These are phyloP conservation scores for Torymus auratus DNA, from an alignment of 2,888 invertebrate genomes.

Conservation along the genomic window DNA sequence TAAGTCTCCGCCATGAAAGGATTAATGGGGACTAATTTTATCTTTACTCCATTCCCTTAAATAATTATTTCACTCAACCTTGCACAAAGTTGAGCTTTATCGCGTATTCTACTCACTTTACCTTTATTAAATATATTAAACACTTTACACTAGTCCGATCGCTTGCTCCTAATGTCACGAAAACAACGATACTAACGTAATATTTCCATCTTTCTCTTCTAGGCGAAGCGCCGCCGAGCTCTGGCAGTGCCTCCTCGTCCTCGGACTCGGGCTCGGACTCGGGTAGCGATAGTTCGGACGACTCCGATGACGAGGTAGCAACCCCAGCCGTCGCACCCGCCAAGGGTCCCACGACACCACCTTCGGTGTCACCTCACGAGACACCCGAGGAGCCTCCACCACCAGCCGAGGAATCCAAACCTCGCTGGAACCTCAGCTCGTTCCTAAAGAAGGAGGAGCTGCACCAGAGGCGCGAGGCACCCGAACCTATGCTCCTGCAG, in stretches of 20 bases:
- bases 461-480: slow-evolving; percentile 56
- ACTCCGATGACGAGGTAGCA: slow-evolving; percentile 77
- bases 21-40: too few relatives aligned
- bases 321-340: neutral
- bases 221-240: slow-evolving; percentile 71
- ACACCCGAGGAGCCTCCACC: slow-evolving; percentile 74
- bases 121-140: too few relatives aligned
- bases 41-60: too few relatives aligned
- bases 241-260: slow-evolving; percentile 80
- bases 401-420: slow-evolving; percentile 76
- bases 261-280: slow-evolving; percentile 82
- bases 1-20: too few relatives aligned
- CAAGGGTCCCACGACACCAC: slow-evolving; percentile 62
- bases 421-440: slow-evolving; percentile 75
- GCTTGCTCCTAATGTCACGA: too few relatives aligned
- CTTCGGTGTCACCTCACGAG: slow-evolving; percentile 54
- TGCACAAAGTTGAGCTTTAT: too few relatives aligned
- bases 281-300: slow-evolving; percentile 80
- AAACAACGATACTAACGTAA: too few relatives aligned
- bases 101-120: too few relatives aligned
- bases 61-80: too few relatives aligned
- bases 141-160: too few relatives aligned
- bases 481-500: too few relatives aligned
- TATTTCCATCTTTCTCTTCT: slow-evolving; percentile 54
- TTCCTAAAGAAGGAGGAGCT: slow-evolving; percentile 71